A percentile compares a stretch with the other conserved stretches of the same genome.
Evolutionary conservation across 2,888 invertebrate genomes (phyloP).

Genomic region (Hirtodrosophila duncani): DNA sequence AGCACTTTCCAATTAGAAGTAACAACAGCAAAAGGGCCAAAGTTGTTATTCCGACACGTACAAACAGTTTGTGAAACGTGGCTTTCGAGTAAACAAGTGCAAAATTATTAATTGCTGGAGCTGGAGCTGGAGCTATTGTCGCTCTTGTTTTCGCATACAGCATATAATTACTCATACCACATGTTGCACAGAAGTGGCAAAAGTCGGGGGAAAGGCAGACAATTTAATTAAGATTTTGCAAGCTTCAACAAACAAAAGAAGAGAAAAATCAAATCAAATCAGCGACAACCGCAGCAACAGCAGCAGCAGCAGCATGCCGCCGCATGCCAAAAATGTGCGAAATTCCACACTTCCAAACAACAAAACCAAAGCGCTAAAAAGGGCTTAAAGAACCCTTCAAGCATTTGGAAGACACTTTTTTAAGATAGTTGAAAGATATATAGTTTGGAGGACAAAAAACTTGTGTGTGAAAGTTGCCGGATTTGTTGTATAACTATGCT

Average conservation of each 20-base stretch:
- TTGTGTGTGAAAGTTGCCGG: no score
- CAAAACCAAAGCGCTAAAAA: no score
- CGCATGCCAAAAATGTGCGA: slow-evolving; percentile 6
- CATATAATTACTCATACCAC: slow-evolving; percentile 60
- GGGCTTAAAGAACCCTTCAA: no score
- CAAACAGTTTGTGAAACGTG: slow-evolving; percentile 44
- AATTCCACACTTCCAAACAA: slow-evolving; percentile 4
- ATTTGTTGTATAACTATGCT: no score
- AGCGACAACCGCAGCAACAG: no score
- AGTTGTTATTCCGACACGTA: slow-evolving; percentile 48
- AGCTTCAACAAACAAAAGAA: slow-evolving; percentile 11
- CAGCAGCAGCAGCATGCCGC: no score
- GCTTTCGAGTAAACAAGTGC: slow-evolving; percentile 22
- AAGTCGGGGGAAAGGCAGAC: slow-evolving; percentile 18
- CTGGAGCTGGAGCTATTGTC: slow-evolving; percentile 8
- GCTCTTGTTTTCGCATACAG: no score
- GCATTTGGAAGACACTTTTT: no score
- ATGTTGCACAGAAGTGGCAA: slow-evolving; percentile 35
- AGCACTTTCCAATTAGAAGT: slow-evolving; percentile 57
- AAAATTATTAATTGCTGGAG: slow-evolving; percentile 43
- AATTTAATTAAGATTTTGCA: slow-evolving; percentile 10
- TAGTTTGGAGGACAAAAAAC: no score
- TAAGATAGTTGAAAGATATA: no score
- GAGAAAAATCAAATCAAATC: neutral
- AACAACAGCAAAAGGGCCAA: slow-evolving; percentile 23